Evolutionary conservation across 2,113 vertebrate genomes (phyloP).

Genomic region (Nibea albiflora): DNA sequence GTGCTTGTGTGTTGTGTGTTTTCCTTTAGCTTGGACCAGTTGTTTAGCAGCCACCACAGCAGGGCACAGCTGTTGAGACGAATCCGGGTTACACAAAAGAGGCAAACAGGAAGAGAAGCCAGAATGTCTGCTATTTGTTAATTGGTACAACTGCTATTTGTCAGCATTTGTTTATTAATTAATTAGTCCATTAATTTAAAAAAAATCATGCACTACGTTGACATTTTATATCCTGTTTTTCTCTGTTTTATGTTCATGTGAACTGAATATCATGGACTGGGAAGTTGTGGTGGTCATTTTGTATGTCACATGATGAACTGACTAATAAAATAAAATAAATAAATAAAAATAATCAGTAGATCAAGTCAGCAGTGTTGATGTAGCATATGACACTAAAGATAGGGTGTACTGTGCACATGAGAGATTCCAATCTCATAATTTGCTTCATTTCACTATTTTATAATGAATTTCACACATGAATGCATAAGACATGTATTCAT

Average conservation of each 20-base stretch:
- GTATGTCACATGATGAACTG: not conserved
- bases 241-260: not conserved
- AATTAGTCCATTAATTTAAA: not conserved
- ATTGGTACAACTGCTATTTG: not conserved
- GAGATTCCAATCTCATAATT: not conserved
- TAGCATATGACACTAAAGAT: not conserved
- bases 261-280: not conserved
- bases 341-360: not conserved
- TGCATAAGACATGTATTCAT: constrained; percentile 1
- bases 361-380: not conserved
- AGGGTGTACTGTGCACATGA: not conserved
- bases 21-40: not conserved
- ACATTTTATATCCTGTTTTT: not conserved
- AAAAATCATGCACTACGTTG: not conserved
- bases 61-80: constrained; percentile 44
- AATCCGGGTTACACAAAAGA: constrained; percentile 37
- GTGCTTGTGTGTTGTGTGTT: constrained; percentile 30
- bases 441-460: not conserved
- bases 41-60: constrained; percentile 30
- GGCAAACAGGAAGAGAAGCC: not conserved
- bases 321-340: not conserved
- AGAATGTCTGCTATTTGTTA: constrained; percentile 5
- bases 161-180: constrained; percentile 2
- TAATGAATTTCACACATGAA: constrained; percentile 17
- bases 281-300: not conserved